Base-by-base conservation (phyloP, 2,797 vertebrate species). In the Pogoniulus pusillus region DNA sequence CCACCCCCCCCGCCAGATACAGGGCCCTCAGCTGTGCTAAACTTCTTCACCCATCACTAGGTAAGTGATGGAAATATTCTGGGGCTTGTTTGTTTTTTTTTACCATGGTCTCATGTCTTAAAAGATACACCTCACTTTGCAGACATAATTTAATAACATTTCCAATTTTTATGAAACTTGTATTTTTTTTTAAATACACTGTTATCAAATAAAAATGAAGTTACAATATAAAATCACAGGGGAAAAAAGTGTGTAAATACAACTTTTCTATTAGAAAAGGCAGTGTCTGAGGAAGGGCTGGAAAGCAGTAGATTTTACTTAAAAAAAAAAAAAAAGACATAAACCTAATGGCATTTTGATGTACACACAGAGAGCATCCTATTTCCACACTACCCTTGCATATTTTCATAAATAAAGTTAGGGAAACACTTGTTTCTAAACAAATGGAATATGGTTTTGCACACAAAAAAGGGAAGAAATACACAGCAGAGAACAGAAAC, bases 101-200 rank as follows among this genome's bases (percentile, higher is more conserved):
- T 4, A 39, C 80, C 57, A 49, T 4, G 2, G 54, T 75, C 18
- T 78, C 34, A 76, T 57, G 8, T 63, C 55, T 82, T 86, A 85
- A 94, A 96, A 88, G 76, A 95, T 64, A 51, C 34, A 77, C 63
- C 49, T 93, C 85, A 32, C 41, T 82, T 93, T 73, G 79, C 76
- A 89, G 94, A 89, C 81, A 75, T 94, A 95, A 95, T 91, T 96
- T 96, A 96, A 93, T 92, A 91, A 86, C 79, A 77, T 32, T 86
- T 91, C 79, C 65, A 90, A 91, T 86, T 92, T 93, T 90, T 95
- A 96, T 93, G 93, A 96, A 93, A 95, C 89, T 80, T 53, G 13
- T 14, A 85, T 54, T 57, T 73, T 82, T 75, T 85, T 93, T 97
- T 87, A 97, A 97, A 96, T 97, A 97, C 96, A 97, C 80, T 47